phyloP scores from a whole-genome alignment of 2,797 vertebrate genomes.

The Sylvia borin region DNA sequence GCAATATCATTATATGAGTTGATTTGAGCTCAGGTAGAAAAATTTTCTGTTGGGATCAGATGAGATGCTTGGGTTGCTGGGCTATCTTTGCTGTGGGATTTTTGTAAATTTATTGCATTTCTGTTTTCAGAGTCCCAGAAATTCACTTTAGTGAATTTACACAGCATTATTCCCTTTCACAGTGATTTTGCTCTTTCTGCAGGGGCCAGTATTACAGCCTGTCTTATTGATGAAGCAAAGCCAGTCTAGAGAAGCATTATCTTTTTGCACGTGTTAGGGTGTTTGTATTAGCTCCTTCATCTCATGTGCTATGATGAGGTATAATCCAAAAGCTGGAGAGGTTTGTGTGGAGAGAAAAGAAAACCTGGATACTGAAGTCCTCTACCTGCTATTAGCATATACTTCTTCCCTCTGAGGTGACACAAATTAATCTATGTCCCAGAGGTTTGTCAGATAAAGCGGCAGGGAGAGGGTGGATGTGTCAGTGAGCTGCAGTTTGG shows the following conservation, averaged over 20 bases:
- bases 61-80: not conserved
- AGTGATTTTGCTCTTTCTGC: not conserved
- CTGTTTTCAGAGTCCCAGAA: not conserved
- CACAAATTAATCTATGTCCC: not conserved
- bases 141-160: not conserved
- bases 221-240: not conserved
- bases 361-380: not conserved
- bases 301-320: not conserved
- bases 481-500: not conserved
- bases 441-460: not conserved
- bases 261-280: not conserved
- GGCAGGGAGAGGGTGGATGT: fast-evolving
- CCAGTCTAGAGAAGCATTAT: not conserved
- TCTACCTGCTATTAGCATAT: not conserved
- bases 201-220: not conserved
- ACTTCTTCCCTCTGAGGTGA: not conserved
- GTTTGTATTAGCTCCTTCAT: not conserved
- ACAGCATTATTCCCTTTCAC: not conserved
- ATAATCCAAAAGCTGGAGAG: not conserved
- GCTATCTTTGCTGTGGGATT: not conserved
- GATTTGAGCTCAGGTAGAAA: not conserved
- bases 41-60: not conserved
- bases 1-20: not conserved
- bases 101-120: not conserved
- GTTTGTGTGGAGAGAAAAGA: not conserved